These are phyloP conservation scores for Vanacampus margaritifer DNA, from an alignment of 2,113 vertebrate genomes.

Conservation along the genomic window DNA sequence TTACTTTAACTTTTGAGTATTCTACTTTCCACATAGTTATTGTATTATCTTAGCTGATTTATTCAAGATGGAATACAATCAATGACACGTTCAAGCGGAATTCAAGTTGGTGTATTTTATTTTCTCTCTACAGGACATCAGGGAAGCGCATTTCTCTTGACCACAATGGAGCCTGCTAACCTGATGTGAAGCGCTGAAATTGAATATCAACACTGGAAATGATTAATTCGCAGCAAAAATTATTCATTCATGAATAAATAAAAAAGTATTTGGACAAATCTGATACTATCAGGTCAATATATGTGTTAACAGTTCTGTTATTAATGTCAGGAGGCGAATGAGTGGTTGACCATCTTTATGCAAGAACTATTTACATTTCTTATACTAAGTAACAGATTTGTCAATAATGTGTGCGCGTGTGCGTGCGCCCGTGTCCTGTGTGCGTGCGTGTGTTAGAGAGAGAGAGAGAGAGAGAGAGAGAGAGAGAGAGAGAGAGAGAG, in stretches of 20 bases:
- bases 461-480: background rate
- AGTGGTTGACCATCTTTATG: background rate
- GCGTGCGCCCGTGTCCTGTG: conserved; percentile 12
- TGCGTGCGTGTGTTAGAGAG: conserved; percentile 12
- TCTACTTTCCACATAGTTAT: no score
- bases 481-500: background rate
- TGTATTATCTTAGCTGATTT: no score
- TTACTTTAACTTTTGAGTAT: no score
- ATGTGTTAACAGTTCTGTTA: no score
- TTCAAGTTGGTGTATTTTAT: background rate
- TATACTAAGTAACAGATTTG: conserved; percentile 32
- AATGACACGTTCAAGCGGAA: background rate
- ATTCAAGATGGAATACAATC: background rate
- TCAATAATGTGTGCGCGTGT: conserved; percentile 18
- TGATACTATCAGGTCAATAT: background rate
- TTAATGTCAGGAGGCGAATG: background rate
- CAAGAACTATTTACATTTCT: conserved; percentile 33
- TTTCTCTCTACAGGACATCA: conserved; percentile 42
- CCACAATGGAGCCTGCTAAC: conserved; percentile 62
- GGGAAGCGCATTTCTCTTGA: conserved; percentile 56
- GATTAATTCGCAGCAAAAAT: background rate
- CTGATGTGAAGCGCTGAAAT: background rate
- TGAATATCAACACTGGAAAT: background rate
- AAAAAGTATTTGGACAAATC: background rate
- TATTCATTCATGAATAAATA: background rate